phyloP scores from a whole-genome alignment of 2,797 vertebrate species.

The Synaphobranchus kaupii region DNA sequence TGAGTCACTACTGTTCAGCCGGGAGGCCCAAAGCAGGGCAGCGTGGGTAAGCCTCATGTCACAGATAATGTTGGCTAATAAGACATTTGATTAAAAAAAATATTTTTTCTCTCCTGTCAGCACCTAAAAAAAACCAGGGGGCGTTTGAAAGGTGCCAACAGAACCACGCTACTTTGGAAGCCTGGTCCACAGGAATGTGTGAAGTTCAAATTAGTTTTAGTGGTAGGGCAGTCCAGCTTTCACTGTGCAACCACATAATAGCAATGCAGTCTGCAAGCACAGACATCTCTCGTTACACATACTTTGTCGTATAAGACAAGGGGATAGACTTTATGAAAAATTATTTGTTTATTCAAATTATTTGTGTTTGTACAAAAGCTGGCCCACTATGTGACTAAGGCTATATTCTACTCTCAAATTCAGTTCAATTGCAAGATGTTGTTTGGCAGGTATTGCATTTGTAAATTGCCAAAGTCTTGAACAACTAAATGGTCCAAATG shows the following conservation, averaged over 20 bases:
- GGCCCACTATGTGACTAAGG: not conserved
- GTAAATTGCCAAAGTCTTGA: not conserved
- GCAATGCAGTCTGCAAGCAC: not conserved
- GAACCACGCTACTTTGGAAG: not conserved
- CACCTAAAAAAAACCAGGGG: not conserved
- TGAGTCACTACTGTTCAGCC: not conserved
- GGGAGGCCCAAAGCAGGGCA: not conserved
- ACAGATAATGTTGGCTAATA: conserved; percentile 1
- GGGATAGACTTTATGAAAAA: not conserved
- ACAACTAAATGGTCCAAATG: too few relatives aligned
- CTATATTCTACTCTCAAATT: not conserved
- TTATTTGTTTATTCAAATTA: too few relatives aligned
- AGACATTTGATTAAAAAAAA: not conserved
- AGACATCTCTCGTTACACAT: not conserved
- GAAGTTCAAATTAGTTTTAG: not conserved
- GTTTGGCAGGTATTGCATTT: not conserved
- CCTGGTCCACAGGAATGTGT: not conserved
- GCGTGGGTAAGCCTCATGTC: not conserved
- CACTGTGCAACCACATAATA: not conserved
- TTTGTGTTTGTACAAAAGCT: not conserved
- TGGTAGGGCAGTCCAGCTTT: not conserved
- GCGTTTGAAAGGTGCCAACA: not conserved
- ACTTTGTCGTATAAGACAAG: not conserved
- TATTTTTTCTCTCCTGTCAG: not conserved
- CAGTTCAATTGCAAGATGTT: not conserved